Evolutionary conservation across 2,888 invertebrate genomes (phyloP).

Genomic region (Aphelenchoides bicaudatus): DNA sequence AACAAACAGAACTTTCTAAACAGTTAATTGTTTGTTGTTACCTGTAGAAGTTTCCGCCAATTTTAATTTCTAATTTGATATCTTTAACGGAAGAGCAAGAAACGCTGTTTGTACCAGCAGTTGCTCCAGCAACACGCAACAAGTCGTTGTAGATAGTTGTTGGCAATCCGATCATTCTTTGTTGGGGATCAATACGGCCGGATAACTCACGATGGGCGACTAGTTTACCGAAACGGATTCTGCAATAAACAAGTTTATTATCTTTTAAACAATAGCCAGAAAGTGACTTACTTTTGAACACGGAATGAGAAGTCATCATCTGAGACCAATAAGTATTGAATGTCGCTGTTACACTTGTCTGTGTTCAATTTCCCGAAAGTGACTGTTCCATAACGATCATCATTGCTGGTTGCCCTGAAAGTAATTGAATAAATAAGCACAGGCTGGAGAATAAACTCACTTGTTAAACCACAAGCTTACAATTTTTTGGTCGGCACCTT

Average conservation of each 20-base stretch:
- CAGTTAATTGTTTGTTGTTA: not conserved
- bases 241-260: no score
- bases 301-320: not conserved
- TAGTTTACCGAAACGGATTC: not conserved
- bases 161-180: not conserved
- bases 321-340: not conserved
- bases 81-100: not conserved
- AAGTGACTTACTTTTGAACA: constrained; percentile 10
- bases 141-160: constrained; percentile 10
- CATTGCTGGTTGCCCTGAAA: constrained; percentile 3
- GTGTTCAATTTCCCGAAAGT: constrained; percentile 12
- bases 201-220: constrained; percentile 3
- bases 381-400: constrained; percentile 9
- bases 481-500: not conserved
- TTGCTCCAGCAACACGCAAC: constrained; percentile 1
- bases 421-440: no score
- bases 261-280: no score
- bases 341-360: constrained; percentile 8
- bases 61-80: constrained; percentile 1
- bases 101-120: not conserved
- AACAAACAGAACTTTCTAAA: no score
- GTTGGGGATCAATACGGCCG: not conserved
- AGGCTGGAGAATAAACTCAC: no score
- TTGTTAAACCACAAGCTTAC: constrained; percentile 1
- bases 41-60: not conserved